Conservation (phyloP, 2,888 invertebrate species). For the Oxyscelio sp. region DNA sequence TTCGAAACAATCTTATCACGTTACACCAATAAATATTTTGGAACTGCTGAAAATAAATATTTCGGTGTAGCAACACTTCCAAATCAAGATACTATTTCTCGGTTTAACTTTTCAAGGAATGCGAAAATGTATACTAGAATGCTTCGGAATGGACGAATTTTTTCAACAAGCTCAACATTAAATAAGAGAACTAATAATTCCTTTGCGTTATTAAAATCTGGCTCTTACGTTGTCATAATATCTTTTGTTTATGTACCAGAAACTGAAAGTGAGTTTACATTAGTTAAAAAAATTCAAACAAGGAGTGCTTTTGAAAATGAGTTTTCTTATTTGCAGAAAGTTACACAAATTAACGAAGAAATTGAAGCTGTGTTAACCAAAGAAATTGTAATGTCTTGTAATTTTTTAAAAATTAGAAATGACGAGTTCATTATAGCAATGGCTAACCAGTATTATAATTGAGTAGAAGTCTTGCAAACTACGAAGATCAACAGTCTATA, state of each 20-base stretch:
- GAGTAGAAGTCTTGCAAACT: not conserved
- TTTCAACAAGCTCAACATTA: slow-evolving; percentile 6
- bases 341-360: slow-evolving; percentile 17
- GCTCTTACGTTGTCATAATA: slow-evolving; percentile 3
- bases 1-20: not conserved
- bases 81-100: not conserved
- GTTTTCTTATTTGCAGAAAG: slow-evolving; percentile 18
- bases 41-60: slow-evolving; percentile 18
- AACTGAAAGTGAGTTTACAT: slow-evolving; percentile 22
- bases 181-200: slow-evolving; percentile 37
- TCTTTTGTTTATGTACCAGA: slow-evolving; percentile 20
- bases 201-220: slow-evolving; percentile 26
- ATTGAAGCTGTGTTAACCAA: slow-evolving; percentile 13
- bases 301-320: slow-evolving; percentile 12
- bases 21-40: slow-evolving; percentile 7
- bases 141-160: slow-evolving; percentile 26
- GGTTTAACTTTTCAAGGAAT: slow-evolving; percentile 16
- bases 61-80: slow-evolving; percentile 5
- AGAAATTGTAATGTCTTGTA: slow-evolving; percentile 32
- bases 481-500: no score
- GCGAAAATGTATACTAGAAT: slow-evolving; percentile 9
- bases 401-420: slow-evolving; percentile 6
- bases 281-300: slow-evolving; percentile 24
- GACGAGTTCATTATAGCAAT: slow-evolving; percentile 20
- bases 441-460: slow-evolving; percentile 40